A percentile compares a stretch with the other conserved stretches of the same genome.
Conservation (phyloP, 2,888 invertebrate species). For the Slavum lentiscoides region DNA sequence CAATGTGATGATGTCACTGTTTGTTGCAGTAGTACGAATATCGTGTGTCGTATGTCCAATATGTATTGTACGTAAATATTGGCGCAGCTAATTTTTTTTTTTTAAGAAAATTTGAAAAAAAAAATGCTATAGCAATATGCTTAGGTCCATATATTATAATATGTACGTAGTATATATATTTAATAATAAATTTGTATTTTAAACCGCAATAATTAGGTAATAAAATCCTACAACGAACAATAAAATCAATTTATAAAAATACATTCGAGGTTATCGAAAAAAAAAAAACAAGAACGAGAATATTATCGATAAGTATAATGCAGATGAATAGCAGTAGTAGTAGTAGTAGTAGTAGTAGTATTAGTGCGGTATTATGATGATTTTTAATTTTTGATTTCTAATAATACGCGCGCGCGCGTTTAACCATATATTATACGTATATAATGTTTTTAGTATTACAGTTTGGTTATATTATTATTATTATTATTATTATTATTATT, state of each 20-base stretch:
- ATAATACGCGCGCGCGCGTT: background rate
- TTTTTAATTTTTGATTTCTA: background rate
- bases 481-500: too few species aligned
- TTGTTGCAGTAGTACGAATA: slow-evolving; percentile 5
- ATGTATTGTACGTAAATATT: background rate
- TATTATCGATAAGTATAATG: background rate
- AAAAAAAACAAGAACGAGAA: background rate
- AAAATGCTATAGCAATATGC: background rate
- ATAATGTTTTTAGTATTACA: too few species aligned
- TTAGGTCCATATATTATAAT: background rate
- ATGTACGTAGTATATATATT: too few species aligned
- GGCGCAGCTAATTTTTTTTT: slow-evolving; percentile 2
- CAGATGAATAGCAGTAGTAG: too few species aligned
- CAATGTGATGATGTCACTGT: slow-evolving; percentile 51
- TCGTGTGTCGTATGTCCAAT: background rate
- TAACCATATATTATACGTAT: background rate
- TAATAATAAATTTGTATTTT: background rate
- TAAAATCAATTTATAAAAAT: slow-evolving; percentile 1
- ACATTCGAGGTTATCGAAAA: background rate
- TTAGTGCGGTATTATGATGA: background rate
- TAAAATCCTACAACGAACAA: too few species aligned
- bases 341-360: too few species aligned
- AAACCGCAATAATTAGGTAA: too few species aligned
- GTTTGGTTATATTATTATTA: too few species aligned
- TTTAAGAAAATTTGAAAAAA: background rate